Evolutionary conservation across 2,113 vertebrate genomes (phyloP).

Genomic region (Urocynchramus pylzowi): DNA sequence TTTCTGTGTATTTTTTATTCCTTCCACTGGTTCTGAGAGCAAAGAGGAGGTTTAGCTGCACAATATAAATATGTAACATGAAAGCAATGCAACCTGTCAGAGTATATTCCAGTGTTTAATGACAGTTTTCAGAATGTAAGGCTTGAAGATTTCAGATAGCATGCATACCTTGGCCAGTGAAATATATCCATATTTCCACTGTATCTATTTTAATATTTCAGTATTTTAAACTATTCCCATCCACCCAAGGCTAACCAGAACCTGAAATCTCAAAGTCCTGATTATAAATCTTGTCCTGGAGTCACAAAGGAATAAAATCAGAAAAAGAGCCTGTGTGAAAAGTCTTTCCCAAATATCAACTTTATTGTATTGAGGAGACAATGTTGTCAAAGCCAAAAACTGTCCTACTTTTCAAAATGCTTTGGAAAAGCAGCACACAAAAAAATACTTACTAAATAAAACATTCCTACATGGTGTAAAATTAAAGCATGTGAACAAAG

Average conservation of each 20-base stretch:
- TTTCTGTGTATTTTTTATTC: conserved; percentile 25
- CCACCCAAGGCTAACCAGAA: neutral
- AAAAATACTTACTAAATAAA: neutral
- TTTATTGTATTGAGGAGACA: neutral
- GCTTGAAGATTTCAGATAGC: conserved; percentile 17
- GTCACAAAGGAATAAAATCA: conserved; percentile 1
- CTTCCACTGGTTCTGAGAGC: neutral
- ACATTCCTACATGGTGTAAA: neutral
- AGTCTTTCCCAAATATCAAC: neutral
- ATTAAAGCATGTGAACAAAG: neutral
- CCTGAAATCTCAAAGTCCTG: neutral
- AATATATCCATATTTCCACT: neutral
- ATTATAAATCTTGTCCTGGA: neutral
- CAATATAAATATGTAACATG: conserved; percentile 51
- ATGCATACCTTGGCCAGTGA: neutral
- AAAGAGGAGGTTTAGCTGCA: conserved; percentile 36
- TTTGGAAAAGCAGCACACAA: neutral
- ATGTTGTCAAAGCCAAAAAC: neutral
- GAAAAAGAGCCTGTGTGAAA: neutral
- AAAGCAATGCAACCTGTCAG: conserved; percentile 30
- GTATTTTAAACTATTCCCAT: conserved; percentile 13
- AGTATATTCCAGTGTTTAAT: conserved; percentile 42
- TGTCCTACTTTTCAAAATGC: neutral
- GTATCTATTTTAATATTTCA: conserved; percentile 46
- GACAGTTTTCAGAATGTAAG: conserved; percentile 46